These are phyloP conservation scores for Ecliptopera silaceata DNA, from an alignment of 2,888 invertebrate genomes.

Conservation along the genomic window DNA sequence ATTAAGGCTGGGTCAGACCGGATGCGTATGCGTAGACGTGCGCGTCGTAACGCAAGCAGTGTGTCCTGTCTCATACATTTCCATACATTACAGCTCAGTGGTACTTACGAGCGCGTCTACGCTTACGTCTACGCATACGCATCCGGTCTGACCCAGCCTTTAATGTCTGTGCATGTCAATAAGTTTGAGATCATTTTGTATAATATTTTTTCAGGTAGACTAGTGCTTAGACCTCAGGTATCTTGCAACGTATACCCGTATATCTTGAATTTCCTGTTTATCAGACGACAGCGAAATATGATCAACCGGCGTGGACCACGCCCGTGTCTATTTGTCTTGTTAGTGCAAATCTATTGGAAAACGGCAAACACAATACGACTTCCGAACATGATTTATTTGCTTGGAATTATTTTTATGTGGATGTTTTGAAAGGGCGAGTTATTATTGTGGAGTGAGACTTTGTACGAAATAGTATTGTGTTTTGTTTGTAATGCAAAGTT, in stretches of 20 bases:
- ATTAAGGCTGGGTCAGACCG: no score
- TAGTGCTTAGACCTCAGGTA: background rate
- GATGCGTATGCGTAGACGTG: no score
- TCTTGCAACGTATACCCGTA: background rate
- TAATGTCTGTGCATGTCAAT: no score
- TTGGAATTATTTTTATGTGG: slow-evolving; percentile 25
- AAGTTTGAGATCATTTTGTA: no score
- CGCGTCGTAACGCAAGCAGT: no score
- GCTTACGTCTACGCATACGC: no score
- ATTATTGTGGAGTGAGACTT: background rate
- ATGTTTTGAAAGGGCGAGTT: slow-evolving; percentile 8
- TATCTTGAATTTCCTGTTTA: slow-evolving; percentile 52
- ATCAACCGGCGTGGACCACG: slow-evolving; percentile 47
- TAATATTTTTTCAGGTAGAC: no score
- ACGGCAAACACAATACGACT: slow-evolving; percentile 52
- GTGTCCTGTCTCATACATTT: no score
- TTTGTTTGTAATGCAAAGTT: no score
- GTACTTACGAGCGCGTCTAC: no score
- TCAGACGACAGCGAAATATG: slow-evolving; percentile 58
- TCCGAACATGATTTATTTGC: slow-evolving; percentile 44
- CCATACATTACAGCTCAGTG: no score
- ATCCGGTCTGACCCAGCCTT: no score
- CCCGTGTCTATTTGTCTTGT: slow-evolving; percentile 67
- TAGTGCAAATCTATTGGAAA: slow-evolving; percentile 70
- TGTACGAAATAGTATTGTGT: background rate